A percentile compares a stretch with the other conserved stretches of the same genome.
Evolutionary conservation across 2,797 vertebrate genomes (phyloP).

Genomic region (Halcyon leucocephala): DNA sequence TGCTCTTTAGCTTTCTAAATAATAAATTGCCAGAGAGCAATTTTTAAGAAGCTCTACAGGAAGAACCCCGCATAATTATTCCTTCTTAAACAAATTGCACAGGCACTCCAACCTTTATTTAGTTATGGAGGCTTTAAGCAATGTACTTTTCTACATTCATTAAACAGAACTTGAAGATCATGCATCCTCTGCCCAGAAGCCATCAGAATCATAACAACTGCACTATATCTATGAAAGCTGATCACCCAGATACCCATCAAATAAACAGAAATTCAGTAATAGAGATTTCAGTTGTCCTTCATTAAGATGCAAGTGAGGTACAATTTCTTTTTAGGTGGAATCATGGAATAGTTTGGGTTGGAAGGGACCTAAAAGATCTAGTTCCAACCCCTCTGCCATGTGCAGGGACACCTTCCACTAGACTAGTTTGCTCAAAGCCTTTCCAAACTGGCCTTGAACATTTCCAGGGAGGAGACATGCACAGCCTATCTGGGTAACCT

Average conservation of each 20-base stretch:
- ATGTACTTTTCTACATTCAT: neutral
- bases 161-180: neutral
- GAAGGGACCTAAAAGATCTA: neutral
- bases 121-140: neutral
- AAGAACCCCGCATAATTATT: neutral
- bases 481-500: neutral
- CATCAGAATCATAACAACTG: neutral
- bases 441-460: neutral
- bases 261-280: neutral
- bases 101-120: neutral
- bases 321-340: neutral
- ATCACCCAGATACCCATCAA: neutral
- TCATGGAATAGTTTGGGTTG: neutral
- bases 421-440: neutral
- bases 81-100: constrained; percentile 8
- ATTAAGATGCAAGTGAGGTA: neutral
- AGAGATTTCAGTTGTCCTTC: neutral
- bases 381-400: neutral
- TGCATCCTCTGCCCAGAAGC: neutral
- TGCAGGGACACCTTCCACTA: neutral
- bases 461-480: neutral
- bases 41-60: neutral
- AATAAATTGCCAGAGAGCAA: neutral
- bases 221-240: neutral
- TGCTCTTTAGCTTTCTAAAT: neutral